Percentiles rank a stretch among this genome's conserved stretches.
These are phyloP conservation scores for Semaprochilodus insignis DNA, from an alignment of 2,797 vertebrate species.

Conservation along the genomic window DNA sequence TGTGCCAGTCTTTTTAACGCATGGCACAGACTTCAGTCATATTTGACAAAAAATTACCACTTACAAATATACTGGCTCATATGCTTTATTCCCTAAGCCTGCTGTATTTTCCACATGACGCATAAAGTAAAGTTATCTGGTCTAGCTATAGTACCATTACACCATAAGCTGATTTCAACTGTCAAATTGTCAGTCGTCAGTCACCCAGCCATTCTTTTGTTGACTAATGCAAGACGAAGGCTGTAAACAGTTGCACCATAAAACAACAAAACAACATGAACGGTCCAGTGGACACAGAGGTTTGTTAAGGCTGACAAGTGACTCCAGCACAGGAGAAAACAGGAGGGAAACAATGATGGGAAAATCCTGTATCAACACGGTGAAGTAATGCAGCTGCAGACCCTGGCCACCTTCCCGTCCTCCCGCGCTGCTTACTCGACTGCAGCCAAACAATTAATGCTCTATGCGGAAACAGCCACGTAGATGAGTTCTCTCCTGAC, in stretches of 20 bases:
- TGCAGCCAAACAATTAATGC: slow-evolving; percentile 41
- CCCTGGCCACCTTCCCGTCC: slow-evolving; percentile 61
- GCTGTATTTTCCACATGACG: neutral
- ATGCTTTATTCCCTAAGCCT: neutral
- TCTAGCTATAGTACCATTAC: neutral
- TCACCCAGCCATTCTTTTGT: neutral
- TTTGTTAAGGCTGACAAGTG: slow-evolving; percentile 23
- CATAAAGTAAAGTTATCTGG: no score
- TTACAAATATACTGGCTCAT: neutral
- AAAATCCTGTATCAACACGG: slow-evolving; percentile 52
- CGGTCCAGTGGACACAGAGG: neutral
- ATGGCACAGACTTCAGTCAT: no score
- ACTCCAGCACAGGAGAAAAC: slow-evolving; percentile 38
- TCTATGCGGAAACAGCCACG: slow-evolving; percentile 8
- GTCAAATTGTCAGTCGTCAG: neutral
- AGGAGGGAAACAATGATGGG: slow-evolving; percentile 65
- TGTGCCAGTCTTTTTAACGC: no score
- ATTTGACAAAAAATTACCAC: no score
- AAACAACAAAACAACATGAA: slow-evolving; percentile 1
- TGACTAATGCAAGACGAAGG: neutral
- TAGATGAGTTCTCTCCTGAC: slow-evolving; percentile 20
- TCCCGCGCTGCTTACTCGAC: slow-evolving; percentile 16
- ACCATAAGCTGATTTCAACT: neutral
- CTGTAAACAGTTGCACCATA: slow-evolving; percentile 9
- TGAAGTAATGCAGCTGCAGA: slow-evolving; percentile 31